Percentiles rank a stretch among this genome's conserved stretches.
These are phyloP conservation scores for Bombus soroeensis DNA, from an alignment of 1,140 invertebrate species.

Conservation along the genomic window DNA sequence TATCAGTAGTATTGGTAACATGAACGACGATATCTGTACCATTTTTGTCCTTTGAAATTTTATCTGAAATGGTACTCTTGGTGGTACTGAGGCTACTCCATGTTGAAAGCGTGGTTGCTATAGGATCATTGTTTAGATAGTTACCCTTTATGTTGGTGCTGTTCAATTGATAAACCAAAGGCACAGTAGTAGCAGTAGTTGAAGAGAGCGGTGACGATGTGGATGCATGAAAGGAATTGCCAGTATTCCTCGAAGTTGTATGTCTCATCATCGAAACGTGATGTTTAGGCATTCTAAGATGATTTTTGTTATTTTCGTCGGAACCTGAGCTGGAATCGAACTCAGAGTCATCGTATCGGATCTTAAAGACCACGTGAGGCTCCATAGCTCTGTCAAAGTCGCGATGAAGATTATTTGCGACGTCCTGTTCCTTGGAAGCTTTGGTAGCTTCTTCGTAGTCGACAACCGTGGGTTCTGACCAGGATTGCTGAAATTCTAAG, in stretches of 20 bases:
- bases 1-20: neutral
- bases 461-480: slow-evolving; percentile 32
- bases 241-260: slow-evolving; percentile 38
- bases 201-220: slow-evolving; percentile 27
- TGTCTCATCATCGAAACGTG: slow-evolving; percentile 30
- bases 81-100: neutral
- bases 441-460: slow-evolving; percentile 50
- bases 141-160: slow-evolving; percentile 1
- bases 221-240: slow-evolving; percentile 62
- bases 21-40: neutral
- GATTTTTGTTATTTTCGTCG: slow-evolving; percentile 56
- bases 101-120: neutral
- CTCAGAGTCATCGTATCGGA: slow-evolving; percentile 78
- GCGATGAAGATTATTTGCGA: slow-evolving; percentile 41
- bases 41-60: neutral
- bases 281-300: slow-evolving; percentile 30
- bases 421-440: slow-evolving; percentile 26
- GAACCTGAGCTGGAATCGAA: slow-evolving; percentile 74
- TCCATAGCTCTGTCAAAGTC: slow-evolving; percentile 75
- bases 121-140: neutral
- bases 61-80: neutral
- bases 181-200: slow-evolving; percentile 32
- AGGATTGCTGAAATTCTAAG: slow-evolving; percentile 40
- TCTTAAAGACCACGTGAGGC: slow-evolving; percentile 79
- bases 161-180: slow-evolving; percentile 53